Percentiles rank a stretch among this genome's conserved stretches.
Conservation (phyloP, 2,797 vertebrate genomes). For the Ctenopoma multispine region DNA sequence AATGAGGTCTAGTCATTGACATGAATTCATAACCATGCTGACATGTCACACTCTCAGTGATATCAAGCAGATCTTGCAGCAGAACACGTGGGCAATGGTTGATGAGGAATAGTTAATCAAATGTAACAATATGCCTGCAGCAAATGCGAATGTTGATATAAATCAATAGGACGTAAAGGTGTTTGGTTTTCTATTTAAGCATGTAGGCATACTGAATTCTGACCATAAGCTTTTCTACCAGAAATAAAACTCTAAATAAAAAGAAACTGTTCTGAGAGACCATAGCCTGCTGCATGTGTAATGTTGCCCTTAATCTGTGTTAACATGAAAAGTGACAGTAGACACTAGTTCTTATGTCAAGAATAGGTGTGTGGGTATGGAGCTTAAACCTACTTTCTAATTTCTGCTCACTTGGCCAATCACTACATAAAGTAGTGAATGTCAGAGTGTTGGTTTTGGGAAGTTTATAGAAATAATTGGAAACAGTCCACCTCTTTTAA, state of each 20-base stretch:
- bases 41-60: constrained; percentile 40
- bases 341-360: neutral
- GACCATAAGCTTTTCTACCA: constrained; percentile 44
- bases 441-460: neutral
- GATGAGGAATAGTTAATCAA: constrained; percentile 43
- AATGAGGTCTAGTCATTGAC: constrained; percentile 73
- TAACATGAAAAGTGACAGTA: neutral
- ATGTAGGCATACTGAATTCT: constrained; percentile 28
- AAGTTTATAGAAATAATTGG: neutral
- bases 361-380: neutral
- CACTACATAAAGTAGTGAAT: neutral
- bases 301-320: neutral
- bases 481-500: neutral
- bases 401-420: neutral
- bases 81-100: constrained; percentile 26
- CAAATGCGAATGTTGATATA: constrained; percentile 20
- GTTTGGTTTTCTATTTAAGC: constrained; percentile 2
- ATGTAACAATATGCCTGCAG: constrained; percentile 26
- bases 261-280: neutral
- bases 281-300: neutral
- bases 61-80: constrained; percentile 37
- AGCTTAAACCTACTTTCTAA: neutral
- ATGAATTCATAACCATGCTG: constrained; percentile 68
- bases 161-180: neutral
- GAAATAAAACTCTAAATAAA: constrained; percentile 38